phyloP scores from a whole-genome alignment of 2,888 invertebrate genomes.

The Pterostichus madidus region DNA sequence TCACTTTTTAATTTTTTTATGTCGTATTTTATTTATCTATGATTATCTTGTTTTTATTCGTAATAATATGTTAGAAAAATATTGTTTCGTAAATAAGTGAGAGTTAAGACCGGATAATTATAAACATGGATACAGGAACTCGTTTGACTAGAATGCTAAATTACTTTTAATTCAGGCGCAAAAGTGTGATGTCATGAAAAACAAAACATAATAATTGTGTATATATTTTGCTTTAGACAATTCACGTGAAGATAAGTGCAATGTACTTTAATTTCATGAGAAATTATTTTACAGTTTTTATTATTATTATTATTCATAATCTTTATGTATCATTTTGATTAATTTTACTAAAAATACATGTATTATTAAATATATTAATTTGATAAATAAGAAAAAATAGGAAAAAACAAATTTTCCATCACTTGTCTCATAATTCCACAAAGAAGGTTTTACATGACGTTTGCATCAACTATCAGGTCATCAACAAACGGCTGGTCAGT shows the following conservation, averaged over 20 bases:
- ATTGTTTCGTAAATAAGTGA: slow-evolving; percentile 2
- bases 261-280: slow-evolving; percentile 2
- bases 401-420: too few species aligned
- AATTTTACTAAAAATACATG: too few species aligned
- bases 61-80: not conserved
- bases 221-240: not conserved
- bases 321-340: too few species aligned
- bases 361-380: too few species aligned
- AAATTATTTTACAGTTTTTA: not conserved
- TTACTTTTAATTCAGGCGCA: not conserved
- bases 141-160: slow-evolving; percentile 13
- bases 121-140: slow-evolving; percentile 9
- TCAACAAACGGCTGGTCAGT: too few species aligned
- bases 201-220: not conserved
- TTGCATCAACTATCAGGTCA: too few species aligned
- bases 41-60: too few species aligned
- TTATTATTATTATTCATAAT: too few species aligned
- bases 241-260: not conserved
- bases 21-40: not conserved
- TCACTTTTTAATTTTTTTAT: not conserved
- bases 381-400: too few species aligned
- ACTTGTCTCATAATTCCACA: too few species aligned
- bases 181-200: slow-evolving; percentile 2
- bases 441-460: too few species aligned
- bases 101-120: slow-evolving; percentile 3